phyloP scores from a whole-genome alignment of 2,113 vertebrate genomes.

The Labeo rohita region DNA sequence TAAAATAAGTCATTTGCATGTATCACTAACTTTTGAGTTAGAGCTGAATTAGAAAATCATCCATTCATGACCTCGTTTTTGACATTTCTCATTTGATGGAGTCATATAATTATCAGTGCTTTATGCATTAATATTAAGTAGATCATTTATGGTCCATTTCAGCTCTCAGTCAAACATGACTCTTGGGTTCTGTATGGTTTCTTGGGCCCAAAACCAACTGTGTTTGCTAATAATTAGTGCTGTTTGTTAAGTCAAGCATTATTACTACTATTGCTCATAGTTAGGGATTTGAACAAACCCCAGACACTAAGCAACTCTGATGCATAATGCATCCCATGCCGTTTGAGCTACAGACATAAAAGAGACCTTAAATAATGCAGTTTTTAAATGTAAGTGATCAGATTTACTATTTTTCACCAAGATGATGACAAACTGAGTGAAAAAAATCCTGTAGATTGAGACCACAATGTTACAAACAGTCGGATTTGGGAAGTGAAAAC shows the following conservation, averaged over 20 bases:
- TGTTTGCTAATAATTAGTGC: background rate
- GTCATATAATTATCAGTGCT: slow-evolving; percentile 16
- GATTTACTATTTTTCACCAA: background rate
- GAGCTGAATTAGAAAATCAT: slow-evolving; percentile 19
- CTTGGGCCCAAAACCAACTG: background rate
- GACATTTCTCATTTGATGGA: slow-evolving; percentile 13
- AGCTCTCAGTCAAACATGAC: background rate
- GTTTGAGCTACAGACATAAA: background rate
- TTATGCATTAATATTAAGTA: slow-evolving; percentile 18
- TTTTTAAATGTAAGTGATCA: background rate
- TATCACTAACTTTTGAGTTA: slow-evolving; percentile 64
- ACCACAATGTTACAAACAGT: background rate
- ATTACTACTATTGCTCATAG: background rate
- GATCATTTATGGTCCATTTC: slow-evolving; percentile 23
- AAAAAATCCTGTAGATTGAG: background rate
- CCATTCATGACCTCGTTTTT: slow-evolving; percentile 29
- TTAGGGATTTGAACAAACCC: background rate
- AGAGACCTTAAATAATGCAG: background rate
- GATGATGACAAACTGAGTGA: background rate
- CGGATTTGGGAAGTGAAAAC: background rate
- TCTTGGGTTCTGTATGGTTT: background rate
- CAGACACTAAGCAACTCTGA: background rate
- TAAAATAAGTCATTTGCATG: slow-evolving; percentile 67
- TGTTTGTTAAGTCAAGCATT: slow-evolving; percentile 7
- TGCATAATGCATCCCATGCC: background rate